Conservation (phyloP, 1,140 invertebrate genomes). For the Drosophila nikananu region DNA sequence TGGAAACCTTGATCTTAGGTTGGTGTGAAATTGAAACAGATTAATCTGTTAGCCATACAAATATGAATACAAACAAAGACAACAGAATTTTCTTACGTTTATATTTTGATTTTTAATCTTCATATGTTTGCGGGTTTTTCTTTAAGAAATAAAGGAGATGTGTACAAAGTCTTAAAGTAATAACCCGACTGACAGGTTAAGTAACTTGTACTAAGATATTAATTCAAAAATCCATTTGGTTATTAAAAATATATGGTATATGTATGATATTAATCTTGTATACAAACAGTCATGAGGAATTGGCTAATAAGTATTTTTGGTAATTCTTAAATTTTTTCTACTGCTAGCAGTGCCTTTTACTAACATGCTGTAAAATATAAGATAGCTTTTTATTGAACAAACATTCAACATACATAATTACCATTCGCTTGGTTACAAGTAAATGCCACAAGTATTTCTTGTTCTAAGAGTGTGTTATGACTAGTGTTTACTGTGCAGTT, state of each 20-base stretch:
- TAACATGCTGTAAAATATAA: too few relatives aligned
- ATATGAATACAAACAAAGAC: not conserved
- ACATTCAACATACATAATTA: constrained; percentile 7
- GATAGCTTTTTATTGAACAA: not conserved
- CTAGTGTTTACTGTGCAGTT: not conserved
- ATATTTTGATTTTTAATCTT: not conserved
- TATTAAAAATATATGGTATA: not conserved
- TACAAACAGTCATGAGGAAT: not conserved
- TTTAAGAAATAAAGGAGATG: not conserved
- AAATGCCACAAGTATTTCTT: not conserved
- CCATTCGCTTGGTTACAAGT: not conserved
- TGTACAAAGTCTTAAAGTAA: not conserved
- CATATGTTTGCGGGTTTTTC: not conserved
- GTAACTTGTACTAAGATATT: not conserved
- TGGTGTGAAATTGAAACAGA: not conserved
- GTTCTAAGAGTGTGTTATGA: too few relatives aligned
- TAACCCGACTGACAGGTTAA: not conserved
- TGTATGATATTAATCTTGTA: not conserved
- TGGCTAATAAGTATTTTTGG: too few relatives aligned
- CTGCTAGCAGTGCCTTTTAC: not conserved
- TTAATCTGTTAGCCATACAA: not conserved
- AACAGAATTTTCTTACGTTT: not conserved
- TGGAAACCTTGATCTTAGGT: not conserved
- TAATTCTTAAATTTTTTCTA: too few relatives aligned
- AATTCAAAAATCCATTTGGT: not conserved